Base-by-base conservation (phyloP, 1,140 invertebrate species). In the Cotesia typhae region DNA sequence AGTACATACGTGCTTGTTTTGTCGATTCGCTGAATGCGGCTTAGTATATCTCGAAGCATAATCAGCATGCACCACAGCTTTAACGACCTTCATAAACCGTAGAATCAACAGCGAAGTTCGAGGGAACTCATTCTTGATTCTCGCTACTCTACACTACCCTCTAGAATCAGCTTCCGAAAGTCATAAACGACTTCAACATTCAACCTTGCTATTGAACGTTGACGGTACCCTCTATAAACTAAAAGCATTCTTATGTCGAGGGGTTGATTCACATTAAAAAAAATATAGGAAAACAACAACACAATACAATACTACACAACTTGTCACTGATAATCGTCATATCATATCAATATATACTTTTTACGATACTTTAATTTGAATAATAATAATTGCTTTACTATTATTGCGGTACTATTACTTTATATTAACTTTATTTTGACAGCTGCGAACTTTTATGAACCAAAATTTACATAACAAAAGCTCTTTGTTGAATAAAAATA, bases 31-130 rank as follows among this genome's bases (percentile, higher is more conserved):
- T 2, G 17, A 60, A 20, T 60, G 20, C 20, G 5, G 20, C 12
- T 36, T 9, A 60, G 4, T 35, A 28, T 60, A 36, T 60, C 28
- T 4, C 9, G 17, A 20, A 60, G 10, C 28, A 10, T 60, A 60
- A 60, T 60, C 59, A 60, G 28, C 17, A 60, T 60, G 14, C 20
- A 28, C 59, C n/a, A 20, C 20, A 60, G 59, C 59, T 60, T 60
- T 36, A 60, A 60, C 59, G 3, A 36, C 20, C 17, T 10, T 60
- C 59, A 20, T 60, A 60, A 60, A 60, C 59, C 12, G 59, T 60
- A 28, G 17, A 36, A 60, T 35, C 28, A 60, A 6, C 59, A 60
- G 20, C 5, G 28, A 5, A 60, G 59, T 55, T 55, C 53, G 12
- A 55, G 12, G 12, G n/a, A n/a, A 14, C 12, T 55, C 12, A 17